A percentile compares a stretch with the other conserved stretches of the same genome.
Conservation (phyloP, 2,888 invertebrate genomes). For the Amphipoea oculea region DNA sequence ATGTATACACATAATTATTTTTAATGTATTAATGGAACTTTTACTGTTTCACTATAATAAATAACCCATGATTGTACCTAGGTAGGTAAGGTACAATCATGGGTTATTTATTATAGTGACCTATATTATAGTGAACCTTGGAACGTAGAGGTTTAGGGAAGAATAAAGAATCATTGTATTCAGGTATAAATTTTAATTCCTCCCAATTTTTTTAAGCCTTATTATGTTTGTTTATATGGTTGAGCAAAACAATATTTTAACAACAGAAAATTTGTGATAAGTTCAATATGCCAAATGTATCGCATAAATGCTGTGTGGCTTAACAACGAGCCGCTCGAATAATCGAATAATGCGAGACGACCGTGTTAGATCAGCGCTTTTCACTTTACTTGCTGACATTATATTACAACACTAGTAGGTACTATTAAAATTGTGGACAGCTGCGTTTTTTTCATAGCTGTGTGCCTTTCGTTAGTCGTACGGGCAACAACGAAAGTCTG, state of each 20-base stretch:
- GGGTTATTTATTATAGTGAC: no score
- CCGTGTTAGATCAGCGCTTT: neutral
- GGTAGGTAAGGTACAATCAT: no score
- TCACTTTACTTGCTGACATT: neutral
- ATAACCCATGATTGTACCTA: neutral
- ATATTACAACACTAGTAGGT: neutral
- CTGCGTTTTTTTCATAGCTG: neutral
- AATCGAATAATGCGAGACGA: neutral
- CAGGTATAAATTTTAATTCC: slow-evolving; percentile 1
- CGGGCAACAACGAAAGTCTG: neutral
- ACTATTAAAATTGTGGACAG: neutral
- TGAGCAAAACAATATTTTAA: slow-evolving; percentile 5
- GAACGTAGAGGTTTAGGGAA: neutral
- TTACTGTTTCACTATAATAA: neutral
- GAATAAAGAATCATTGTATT: slow-evolving; percentile 16
- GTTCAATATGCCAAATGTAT: slow-evolving; percentile 6
- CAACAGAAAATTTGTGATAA: neutral
- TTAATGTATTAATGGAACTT: neutral
- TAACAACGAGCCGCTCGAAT: neutral
- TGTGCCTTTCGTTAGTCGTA: neutral
- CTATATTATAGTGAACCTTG: no score
- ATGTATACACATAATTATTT: neutral
- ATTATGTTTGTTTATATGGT: neutral
- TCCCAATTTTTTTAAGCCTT: neutral
- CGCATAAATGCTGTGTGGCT: neutral